Percentiles rank a stretch among this genome's conserved stretches.
These are phyloP conservation scores for Glossophaga mutica DNA, from an alignment of 2,797 vertebrate species.

Conservation along the genomic window DNA sequence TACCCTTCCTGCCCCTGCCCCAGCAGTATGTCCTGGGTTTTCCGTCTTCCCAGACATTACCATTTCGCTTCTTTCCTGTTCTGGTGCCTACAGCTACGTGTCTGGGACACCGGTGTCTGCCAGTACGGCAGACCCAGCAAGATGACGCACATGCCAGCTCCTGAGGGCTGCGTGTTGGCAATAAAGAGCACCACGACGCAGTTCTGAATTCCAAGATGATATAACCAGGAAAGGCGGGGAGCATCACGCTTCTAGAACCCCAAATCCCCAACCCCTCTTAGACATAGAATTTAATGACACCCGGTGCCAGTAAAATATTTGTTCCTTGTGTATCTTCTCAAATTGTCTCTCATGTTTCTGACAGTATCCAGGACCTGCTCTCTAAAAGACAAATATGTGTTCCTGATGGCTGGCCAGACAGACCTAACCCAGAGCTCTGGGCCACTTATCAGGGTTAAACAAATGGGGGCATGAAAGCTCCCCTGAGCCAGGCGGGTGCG, in stretches of 20 bases:
- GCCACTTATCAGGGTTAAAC: background rate
- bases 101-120: background rate
- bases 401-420: background rate
- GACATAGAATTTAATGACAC: background rate
- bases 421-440: background rate
- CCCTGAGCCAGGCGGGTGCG: background rate
- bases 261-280: background rate
- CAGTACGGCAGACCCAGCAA: background rate
- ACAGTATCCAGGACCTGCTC: slow-evolving; percentile 1
- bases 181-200: slow-evolving; percentile 2
- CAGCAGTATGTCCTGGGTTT: background rate
- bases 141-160: background rate
- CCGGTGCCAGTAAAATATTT: background rate
- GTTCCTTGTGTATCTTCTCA: background rate
- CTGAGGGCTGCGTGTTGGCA: background rate
- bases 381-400: slow-evolving; percentile 32
- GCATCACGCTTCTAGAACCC: background rate
- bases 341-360: slow-evolving; percentile 12
- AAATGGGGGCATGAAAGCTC: background rate
- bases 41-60: slow-evolving; percentile 14
- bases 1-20: background rate
- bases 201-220: slow-evolving; percentile 36
- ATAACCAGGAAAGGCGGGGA: background rate
- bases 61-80: background rate
- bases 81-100: background rate